Evolutionary conservation across 2,797 vertebrate species (phyloP).

Genomic region (Pyrocephalus nanus): DNA sequence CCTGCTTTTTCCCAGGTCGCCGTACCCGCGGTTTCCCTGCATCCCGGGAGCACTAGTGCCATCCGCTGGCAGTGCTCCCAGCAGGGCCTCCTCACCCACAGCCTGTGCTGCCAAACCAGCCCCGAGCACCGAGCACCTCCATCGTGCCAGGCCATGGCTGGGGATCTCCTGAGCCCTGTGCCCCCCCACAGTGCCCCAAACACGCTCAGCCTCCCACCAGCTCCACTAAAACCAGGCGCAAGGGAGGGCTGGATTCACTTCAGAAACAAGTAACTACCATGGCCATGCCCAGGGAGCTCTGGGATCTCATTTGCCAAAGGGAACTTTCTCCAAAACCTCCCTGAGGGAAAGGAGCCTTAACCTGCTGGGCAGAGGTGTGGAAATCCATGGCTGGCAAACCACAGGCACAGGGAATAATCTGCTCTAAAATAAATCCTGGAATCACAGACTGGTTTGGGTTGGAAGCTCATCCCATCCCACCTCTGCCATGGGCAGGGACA

Average conservation of each 20-base stretch:
- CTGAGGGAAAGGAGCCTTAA: background rate
- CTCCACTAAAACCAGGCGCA: fast-evolving
- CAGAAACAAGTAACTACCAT: background rate
- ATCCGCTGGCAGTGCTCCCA: background rate
- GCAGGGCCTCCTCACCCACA: background rate
- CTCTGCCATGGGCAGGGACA: background rate
- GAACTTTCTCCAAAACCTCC: background rate
- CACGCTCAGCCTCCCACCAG: background rate
- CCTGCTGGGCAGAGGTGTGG: background rate
- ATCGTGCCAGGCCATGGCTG: background rate
- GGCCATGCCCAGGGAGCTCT: background rate
- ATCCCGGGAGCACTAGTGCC: conserved; percentile 23
- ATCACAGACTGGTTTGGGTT: background rate
- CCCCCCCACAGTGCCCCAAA: background rate
- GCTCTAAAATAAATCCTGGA: background rate
- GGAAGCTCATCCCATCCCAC: fast-evolving
- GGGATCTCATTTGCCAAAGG: background rate
- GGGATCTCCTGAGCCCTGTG: background rate
- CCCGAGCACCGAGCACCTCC: background rate
- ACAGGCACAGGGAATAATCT: background rate
- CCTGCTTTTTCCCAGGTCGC: background rate
- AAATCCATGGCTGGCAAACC: background rate
- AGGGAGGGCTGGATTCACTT: background rate
- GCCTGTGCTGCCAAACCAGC: fast-evolving
- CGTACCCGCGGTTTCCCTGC: fast-evolving